Evolutionary conservation across 2,888 invertebrate species (phyloP).

Genomic region (Achlya flavicornis): DNA sequence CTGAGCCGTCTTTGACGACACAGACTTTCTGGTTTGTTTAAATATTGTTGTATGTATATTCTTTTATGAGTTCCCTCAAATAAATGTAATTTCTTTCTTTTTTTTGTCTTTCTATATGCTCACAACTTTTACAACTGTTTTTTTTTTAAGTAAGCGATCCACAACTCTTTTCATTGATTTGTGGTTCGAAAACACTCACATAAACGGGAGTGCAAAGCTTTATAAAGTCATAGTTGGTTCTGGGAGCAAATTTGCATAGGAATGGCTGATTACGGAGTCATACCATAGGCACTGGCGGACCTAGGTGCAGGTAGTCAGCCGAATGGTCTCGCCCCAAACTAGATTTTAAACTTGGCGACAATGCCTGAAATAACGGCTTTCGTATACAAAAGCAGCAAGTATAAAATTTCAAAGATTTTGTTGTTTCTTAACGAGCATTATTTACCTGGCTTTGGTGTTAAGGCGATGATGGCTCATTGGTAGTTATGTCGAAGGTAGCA

Average conservation of each 20-base stretch:
- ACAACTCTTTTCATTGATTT: too few relatives aligned
- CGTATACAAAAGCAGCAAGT: background rate
- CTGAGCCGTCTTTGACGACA: too few relatives aligned
- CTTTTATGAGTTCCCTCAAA: too few relatives aligned
- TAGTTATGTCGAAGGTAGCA: too few relatives aligned
- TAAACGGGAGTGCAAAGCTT: constrained; percentile 45
- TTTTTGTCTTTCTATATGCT: too few relatives aligned
- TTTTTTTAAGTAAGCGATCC: too few relatives aligned
- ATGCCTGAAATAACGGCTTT: constrained; percentile 14
- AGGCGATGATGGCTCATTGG: too few relatives aligned
- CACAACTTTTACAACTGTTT: too few relatives aligned
- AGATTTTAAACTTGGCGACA: constrained; percentile 47
- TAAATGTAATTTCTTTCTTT: too few relatives aligned
- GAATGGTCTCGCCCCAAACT: constrained; percentile 27
- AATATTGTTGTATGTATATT: too few relatives aligned
- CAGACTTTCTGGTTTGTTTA: too few relatives aligned
- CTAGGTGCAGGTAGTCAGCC: constrained; percentile 39
- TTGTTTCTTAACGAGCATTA: background rate
- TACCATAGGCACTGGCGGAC: constrained; percentile 69
- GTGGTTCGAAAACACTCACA: constrained; percentile 33
- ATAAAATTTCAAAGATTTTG: background rate
- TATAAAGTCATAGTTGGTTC: constrained; percentile 81
- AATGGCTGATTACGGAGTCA: constrained; percentile 80
- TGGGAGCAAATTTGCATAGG: constrained; percentile 79
- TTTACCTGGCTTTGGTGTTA: background rate